These are phyloP conservation scores for Pangasius sanitwongsei DNA, from an alignment of 2,797 vertebrate species.

Conservation along the genomic window DNA sequence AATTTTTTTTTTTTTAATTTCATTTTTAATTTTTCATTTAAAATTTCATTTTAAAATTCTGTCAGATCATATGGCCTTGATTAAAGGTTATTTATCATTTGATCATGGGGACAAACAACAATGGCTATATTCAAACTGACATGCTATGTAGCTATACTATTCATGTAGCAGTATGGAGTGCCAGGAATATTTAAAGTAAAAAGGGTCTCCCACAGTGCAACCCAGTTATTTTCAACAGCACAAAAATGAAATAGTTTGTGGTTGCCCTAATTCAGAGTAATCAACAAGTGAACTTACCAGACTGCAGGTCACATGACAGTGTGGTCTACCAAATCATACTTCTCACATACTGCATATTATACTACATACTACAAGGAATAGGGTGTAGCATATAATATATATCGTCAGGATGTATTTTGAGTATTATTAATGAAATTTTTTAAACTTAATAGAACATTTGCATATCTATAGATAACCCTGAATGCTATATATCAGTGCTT, in stretches of 20 bases:
- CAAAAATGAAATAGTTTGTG: constrained; percentile 11
- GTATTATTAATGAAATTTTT: not conserved
- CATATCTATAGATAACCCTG: not conserved
- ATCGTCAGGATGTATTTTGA: not conserved
- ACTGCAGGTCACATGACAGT: not conserved
- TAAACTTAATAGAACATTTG: not conserved
- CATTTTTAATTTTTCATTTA: no score
- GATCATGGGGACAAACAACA: not conserved
- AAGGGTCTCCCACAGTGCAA: not conserved
- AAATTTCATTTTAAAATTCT: not conserved
- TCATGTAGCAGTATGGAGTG: not conserved
- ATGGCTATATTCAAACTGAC: not conserved
- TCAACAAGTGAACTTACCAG: not conserved
- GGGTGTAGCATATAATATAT: not conserved
- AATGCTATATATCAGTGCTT: not conserved
- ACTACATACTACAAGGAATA: not conserved
- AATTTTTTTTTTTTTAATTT: not conserved
- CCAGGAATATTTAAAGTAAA: not conserved
- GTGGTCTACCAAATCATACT: constrained; percentile 19
- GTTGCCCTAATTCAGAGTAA: not conserved
- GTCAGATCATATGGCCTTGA: not conserved
- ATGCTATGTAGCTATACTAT: not conserved
- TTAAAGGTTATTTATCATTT: not conserved
- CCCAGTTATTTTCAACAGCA: not conserved
- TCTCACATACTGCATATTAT: not conserved